Conservation (phyloP, 1,140 invertebrate genomes). For the Zelostemma sp. region DNA sequence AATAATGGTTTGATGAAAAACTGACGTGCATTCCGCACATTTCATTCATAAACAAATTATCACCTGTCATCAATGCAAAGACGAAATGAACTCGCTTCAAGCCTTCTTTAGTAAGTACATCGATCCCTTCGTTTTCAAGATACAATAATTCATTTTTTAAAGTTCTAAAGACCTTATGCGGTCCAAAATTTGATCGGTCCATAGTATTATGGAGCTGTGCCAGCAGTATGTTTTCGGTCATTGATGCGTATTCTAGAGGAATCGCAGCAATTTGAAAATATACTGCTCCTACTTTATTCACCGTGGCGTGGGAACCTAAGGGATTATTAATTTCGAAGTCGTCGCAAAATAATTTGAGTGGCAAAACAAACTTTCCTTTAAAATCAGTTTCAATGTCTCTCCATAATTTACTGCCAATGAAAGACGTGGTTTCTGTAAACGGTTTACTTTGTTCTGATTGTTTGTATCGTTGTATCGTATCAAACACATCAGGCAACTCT, state of each 20-base stretch:
- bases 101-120: constrained; percentile 1
- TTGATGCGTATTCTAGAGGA: constrained; percentile 45
- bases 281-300: constrained; percentile 52
- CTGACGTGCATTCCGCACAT: constrained; percentile 23
- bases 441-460: constrained; percentile 19
- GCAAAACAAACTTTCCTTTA: constrained; percentile 46
- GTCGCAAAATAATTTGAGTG: constrained; percentile 52
- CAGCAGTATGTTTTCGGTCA: constrained; percentile 54
- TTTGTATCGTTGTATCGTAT: constrained; percentile 27
- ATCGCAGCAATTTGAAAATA: constrained; percentile 50
- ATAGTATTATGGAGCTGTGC: constrained; percentile 39
- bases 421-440: background rate
- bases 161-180: constrained; percentile 12
- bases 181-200: constrained; percentile 10
- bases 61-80: constrained; percentile 25
- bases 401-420: constrained; percentile 23
- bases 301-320: constrained; percentile 45
- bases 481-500: constrained; percentile 40
- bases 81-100: constrained; percentile 25
- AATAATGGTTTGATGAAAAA: constrained; percentile 23
- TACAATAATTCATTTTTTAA: constrained; percentile 7
- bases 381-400: constrained; percentile 37
- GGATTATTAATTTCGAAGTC: constrained; percentile 58
- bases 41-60: constrained; percentile 30
- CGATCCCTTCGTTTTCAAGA: constrained; percentile 14